These are phyloP conservation scores for Oreochromis mossambicus DNA, from an alignment of 2,797 vertebrate species.

Conservation along the genomic window DNA sequence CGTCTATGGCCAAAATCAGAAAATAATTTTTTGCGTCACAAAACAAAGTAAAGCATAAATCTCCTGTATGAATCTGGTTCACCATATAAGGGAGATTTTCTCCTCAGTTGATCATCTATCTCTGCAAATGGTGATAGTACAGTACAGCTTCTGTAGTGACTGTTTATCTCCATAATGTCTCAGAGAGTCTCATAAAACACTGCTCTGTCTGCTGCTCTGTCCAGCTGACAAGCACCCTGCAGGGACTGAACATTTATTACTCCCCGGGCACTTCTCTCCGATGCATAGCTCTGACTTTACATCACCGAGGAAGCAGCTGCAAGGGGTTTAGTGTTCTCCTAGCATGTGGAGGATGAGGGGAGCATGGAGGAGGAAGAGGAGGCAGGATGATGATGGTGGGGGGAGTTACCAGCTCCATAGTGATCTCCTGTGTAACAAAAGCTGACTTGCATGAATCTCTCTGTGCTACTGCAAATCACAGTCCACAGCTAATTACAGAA, in stretches of 20 bases:
- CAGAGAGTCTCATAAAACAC: slow-evolving; percentile 46
- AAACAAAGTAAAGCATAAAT: background rate
- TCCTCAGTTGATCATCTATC: slow-evolving; percentile 34
- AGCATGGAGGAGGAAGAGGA: background rate
- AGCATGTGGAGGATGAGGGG: slow-evolving; percentile 43
- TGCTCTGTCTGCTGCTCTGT: slow-evolving; percentile 27
- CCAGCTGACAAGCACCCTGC: slow-evolving; percentile 46
- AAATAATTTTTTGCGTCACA: background rate
- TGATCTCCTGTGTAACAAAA: slow-evolving; percentile 54
- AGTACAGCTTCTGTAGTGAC: slow-evolving; percentile 39
- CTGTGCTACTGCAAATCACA: slow-evolving; percentile 37
- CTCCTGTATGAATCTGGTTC: background rate
- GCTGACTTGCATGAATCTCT: slow-evolving; percentile 23
- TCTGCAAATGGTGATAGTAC: slow-evolving; percentile 20
- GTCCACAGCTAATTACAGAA: slow-evolving; percentile 47
- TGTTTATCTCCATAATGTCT: slow-evolving; percentile 33
- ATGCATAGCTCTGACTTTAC: slow-evolving; percentile 72
- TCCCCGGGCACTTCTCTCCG: slow-evolving; percentile 39
- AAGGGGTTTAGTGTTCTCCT: slow-evolving; percentile 45
- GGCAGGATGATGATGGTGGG: background rate
- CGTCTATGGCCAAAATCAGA: background rate
- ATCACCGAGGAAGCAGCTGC: slow-evolving; percentile 81
- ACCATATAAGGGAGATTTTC: slow-evolving; percentile 5
- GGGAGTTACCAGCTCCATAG: slow-evolving; percentile 32
- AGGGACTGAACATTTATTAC: slow-evolving; percentile 56